A percentile compares a stretch with the other conserved stretches of the same genome.
Evolutionary conservation across 2,797 vertebrate genomes (phyloP).

Genomic region (Glyptemys insculpta): DNA sequence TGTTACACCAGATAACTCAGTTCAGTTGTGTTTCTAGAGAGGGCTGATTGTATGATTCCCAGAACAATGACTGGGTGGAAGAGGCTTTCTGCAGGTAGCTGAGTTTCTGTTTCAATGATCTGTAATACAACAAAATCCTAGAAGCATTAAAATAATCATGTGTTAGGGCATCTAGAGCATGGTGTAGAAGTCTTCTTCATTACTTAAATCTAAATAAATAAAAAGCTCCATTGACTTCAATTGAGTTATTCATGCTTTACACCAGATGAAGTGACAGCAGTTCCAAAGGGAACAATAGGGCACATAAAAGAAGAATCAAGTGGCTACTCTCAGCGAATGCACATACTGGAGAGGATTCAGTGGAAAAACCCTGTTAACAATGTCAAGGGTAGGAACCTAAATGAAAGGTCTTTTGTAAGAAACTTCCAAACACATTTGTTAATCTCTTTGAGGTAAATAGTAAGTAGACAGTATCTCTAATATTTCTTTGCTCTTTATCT

Average conservation of each 20-base stretch:
- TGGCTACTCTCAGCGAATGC: not conserved
- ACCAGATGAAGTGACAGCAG: not conserved
- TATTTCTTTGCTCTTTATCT: not conserved
- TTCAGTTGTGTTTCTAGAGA: not conserved
- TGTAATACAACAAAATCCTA: not conserved
- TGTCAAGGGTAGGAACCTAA: not conserved
- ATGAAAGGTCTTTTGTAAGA: slow-evolving; percentile 1
- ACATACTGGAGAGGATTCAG: not conserved
- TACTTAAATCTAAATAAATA: slow-evolving; percentile 28
- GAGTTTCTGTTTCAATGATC: slow-evolving; percentile 22
- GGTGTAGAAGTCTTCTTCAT: not conserved
- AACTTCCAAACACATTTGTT: slow-evolving; percentile 24
- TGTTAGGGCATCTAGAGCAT: not conserved
- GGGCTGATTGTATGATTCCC: slow-evolving; percentile 40
- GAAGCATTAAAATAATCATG: not conserved
- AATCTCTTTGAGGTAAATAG: not conserved
- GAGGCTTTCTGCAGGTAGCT: slow-evolving; percentile 39
- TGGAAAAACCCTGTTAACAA: rapidly evolving
- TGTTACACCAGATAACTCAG: not conserved
- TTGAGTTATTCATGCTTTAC: slow-evolving; percentile 26
- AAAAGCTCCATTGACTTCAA: not conserved
- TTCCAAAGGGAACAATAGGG: not conserved
- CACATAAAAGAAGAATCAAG: slow-evolving; percentile 29
- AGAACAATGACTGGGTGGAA: slow-evolving; percentile 52
- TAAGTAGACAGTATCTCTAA: slow-evolving; percentile 10